Base-by-base conservation (phyloP, 1,140 invertebrate genomes). In the Drosophila pseudoananassae region DNA sequence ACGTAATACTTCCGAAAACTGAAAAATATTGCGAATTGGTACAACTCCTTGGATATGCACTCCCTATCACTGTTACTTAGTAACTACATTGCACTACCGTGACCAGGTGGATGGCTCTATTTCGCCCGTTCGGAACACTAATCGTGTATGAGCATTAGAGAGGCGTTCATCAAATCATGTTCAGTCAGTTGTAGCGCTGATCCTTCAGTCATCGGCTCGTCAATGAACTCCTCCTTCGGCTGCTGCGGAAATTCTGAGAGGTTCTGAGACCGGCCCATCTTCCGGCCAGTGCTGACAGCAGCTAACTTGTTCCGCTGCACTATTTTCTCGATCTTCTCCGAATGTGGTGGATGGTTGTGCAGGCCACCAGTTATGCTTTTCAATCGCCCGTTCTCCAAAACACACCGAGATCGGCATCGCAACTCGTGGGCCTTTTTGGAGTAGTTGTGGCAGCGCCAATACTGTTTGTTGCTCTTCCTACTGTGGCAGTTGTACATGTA, bases 381-480 rank as follows among this genome's bases (percentile, higher is more conserved):
- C 0, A 92, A 64, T 23, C 74, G 82, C 4, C 90, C 90, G 51
- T 84, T 82, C 12, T 91, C 91, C 3, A 92, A 50, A 0, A 92
- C 91, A 49, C 91, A 92, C 9, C 91, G 79, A 0, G 91, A 90
- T n/a, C 91, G 85, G 52, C 91, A 92, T 23, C 91, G 89, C 54
- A 84, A 56, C 15, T 81, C 76, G 46, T 89, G 78, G 20, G 72
- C 59, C 47, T 91, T 91, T 46, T 92, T 92, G 1, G 91, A 92
- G 51, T 92, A 92, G 54, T 92, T 92, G 60, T 92, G 91, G 25
- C 91, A 92, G 20, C 91, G 85, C 90, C 91, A 92, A 15, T 92
- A 92, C 49, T 89, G 85, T 49, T 92, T 92, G 52, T 83, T 87
- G 55, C 74, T 91, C 38, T 91, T 91, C 0, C 78, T 73, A n/a